Conservation (phyloP, 2,113 vertebrate species). For the Pelmatolapia mariae region DNA sequence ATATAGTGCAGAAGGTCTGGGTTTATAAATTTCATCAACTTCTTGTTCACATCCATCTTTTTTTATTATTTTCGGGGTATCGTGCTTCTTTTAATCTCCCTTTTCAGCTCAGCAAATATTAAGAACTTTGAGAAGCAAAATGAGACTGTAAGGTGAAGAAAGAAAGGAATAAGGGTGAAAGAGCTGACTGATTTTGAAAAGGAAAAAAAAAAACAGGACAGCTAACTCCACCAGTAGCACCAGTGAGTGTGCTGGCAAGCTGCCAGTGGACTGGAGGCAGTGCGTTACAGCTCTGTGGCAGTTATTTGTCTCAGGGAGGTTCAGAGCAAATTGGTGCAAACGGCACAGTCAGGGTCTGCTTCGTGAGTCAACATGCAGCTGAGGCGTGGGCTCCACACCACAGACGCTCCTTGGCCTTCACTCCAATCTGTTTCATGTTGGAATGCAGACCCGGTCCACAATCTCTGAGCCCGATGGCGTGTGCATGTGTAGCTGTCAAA, state of each 20-base stretch:
- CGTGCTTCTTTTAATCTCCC: not conserved
- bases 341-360: slow-evolving; percentile 46
- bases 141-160: not conserved
- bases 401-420: slow-evolving; percentile 18
- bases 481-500: not conserved
- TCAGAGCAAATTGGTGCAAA: slow-evolving; percentile 65
- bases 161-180: not conserved
- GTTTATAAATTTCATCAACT: not conserved
- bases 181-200: not conserved
- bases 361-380: slow-evolving; percentile 52
- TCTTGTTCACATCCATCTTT: not conserved
- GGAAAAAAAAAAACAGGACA: not conserved
- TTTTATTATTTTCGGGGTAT: not conserved
- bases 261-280: slow-evolving; percentile 42
- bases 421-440: slow-evolving; percentile 39
- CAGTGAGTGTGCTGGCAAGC: slow-evolving; percentile 36
- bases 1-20: not conserved
- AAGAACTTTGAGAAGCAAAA: not conserved
- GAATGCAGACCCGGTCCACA: slow-evolving; percentile 13
- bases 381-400: slow-evolving; percentile 34
- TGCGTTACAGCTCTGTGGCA: slow-evolving; percentile 39
- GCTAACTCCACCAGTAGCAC: slow-evolving; percentile 15
- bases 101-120: not conserved
- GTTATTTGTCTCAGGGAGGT: slow-evolving; percentile 63
- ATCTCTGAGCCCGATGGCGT: not conserved